A percentile compares a stretch with the other conserved stretches of the same genome.
Evolutionary conservation across 2,888 invertebrate genomes (phyloP).

Genomic region (Nyleta sp.): DNA sequence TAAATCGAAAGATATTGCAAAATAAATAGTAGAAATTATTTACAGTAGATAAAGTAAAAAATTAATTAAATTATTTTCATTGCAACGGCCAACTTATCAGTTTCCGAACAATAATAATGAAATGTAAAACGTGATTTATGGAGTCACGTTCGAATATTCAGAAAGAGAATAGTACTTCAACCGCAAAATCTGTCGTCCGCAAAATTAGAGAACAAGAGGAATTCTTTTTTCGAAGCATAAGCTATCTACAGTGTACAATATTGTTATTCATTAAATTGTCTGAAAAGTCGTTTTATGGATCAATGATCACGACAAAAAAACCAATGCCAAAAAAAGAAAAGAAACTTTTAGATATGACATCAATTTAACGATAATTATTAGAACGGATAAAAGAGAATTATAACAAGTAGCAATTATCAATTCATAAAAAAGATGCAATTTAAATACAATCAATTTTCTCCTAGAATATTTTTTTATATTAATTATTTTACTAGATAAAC

Average conservation of each 20-base stretch:
- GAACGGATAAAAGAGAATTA: conserved; percentile 29
- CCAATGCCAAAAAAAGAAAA: conserved; percentile 7
- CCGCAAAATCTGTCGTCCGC: conserved; percentile 50
- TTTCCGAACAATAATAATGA: conserved; percentile 25
- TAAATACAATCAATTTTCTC: not conserved
- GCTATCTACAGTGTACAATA: not conserved
- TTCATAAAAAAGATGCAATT: not conserved
- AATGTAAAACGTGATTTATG: conserved; percentile 40
- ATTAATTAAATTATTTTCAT: conserved; percentile 12
- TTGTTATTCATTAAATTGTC: conserved; percentile 37
- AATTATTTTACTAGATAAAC: no score
- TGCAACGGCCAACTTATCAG: conserved; percentile 10
- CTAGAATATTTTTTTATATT: no score
- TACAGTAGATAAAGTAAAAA: no score
- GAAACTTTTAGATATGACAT: conserved; percentile 25
- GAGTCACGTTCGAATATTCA: conserved; percentile 23
- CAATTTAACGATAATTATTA: conserved; percentile 24
- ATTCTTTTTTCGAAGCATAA: conserved; percentile 16
- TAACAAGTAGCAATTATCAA: conserved; percentile 3
- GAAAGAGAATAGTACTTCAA: conserved; percentile 34
- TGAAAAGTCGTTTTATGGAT: conserved; percentile 28
- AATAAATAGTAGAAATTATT: not conserved
- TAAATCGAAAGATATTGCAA: not conserved
- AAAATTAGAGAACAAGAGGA: conserved; percentile 40
- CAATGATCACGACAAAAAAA: conserved; percentile 26